Percentiles rank a stretch among this genome's conserved stretches.
These are phyloP conservation scores for Epizoanthus rinbou DNA, from an alignment of 92 coral and sea anemone species.

Conservation along the genomic window DNA sequence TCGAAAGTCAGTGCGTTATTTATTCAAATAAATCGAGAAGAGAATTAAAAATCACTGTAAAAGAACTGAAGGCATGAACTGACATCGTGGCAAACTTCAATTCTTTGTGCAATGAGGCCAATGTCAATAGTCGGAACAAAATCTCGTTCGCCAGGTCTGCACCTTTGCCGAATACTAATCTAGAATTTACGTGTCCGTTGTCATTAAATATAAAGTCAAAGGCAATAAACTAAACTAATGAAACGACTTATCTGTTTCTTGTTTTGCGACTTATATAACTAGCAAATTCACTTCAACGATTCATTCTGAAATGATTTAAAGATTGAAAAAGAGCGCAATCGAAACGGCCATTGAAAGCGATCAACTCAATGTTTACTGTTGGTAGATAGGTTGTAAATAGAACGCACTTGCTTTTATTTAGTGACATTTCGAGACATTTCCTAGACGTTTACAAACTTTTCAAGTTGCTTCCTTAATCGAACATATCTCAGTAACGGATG, in stretches of 20 bases:
- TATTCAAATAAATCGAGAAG: not conserved
- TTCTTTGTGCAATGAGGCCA: not conserved
- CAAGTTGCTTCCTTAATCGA: too few species aligned
- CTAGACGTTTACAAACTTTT: not conserved
- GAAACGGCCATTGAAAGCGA: not conserved
- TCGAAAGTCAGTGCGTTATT: not conserved
- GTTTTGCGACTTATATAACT: not conserved
- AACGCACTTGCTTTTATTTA: not conserved
- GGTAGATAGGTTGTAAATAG: not conserved
- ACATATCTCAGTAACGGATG: too few species aligned
- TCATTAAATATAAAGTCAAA: not conserved
- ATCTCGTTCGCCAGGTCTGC: not conserved
- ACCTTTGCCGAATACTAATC: not conserved
- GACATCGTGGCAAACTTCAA: not conserved
- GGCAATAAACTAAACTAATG: not conserved
- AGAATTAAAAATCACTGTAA: not conserved
- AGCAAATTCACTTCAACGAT: not conserved
- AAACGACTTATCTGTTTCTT: not conserved
- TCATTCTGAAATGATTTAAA: not conserved
- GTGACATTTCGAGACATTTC: too few species aligned
- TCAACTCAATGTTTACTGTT: slow-evolving; percentile 4
- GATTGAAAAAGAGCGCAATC: not conserved
- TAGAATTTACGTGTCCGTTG: not conserved
- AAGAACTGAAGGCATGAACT: not conserved
- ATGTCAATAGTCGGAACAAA: not conserved